Base-by-base conservation (phyloP, 2,797 vertebrate genomes). In the Alfaro cultratus region DNA sequence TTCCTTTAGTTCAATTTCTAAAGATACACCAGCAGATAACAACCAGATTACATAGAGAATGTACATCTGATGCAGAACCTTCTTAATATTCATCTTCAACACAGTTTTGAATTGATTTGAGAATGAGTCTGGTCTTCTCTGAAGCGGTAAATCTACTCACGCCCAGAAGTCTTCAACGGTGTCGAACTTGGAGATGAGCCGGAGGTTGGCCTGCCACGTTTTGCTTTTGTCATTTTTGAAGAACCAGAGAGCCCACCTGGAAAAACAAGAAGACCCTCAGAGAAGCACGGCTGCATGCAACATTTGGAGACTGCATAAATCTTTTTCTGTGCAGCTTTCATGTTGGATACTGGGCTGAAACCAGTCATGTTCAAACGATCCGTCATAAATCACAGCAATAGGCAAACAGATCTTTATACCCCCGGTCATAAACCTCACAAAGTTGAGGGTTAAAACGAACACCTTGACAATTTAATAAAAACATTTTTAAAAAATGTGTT, bases 141-240 rank as follows among this genome's bases (percentile, higher is more conserved):
- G 23, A 26, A 45, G 5, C 36, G 1, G 21, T 41, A 8, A 12
- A 46, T 39, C 41, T 41, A 53, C 12, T 97, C 96, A 99, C 98
- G 97, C 98, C 98, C 98, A 99, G 90, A 99, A 99, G 88, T 99
- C 98, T 95, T 99, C 98, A 91, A 99, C 98, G 18, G 98, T 97
- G 95, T 99, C 98, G 80, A 99, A 98, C 87, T 97, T 99, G 76
- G 98, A 98, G 92, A 99, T 99, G 92, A 99, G 96, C 81, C 97
- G 97, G 81, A 99, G 97, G 91, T 99, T 99, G 81, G 97, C 98
- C 93, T 99, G 98, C 98, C 98, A 99, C 73, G 98, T 99, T 98
- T 99, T 99, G 94, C 97, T 99, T 96, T 99, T 99, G 95, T 99
- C 98, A 92, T 99, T 99, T 95, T 99, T 99, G 95, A 99, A 99